Conservation (phyloP, 2,113 vertebrate species). For the Pipa parva region DNA sequence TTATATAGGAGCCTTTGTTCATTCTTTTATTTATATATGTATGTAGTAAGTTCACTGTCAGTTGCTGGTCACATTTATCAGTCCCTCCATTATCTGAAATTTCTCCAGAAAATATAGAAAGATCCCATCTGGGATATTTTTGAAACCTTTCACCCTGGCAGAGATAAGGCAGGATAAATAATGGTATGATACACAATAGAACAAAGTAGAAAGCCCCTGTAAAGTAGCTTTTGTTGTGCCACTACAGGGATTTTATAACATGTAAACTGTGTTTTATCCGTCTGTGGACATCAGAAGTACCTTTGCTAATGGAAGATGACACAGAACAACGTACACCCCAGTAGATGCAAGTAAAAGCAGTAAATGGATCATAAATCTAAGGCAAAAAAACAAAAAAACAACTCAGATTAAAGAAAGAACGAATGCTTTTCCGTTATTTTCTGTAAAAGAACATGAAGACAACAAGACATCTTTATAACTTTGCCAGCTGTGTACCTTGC, state of each 20-base stretch:
- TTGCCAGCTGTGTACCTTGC: constrained; percentile 49
- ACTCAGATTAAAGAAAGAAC: constrained; percentile 55
- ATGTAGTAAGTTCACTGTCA: not conserved
- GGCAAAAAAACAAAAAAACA: constrained; percentile 71
- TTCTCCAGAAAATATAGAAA: constrained; percentile 53
- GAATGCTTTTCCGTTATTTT: constrained; percentile 70
- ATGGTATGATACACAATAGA: constrained; percentile 70
- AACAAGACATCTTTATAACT: constrained; percentile 50
- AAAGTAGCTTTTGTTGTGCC: constrained; percentile 60
- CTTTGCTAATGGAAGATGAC: constrained; percentile 84
- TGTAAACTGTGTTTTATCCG: constrained; percentile 57
- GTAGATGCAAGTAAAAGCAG: constrained; percentile 67
- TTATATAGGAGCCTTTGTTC: no score
- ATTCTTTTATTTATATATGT: no score
- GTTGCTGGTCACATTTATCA: constrained; percentile 27
- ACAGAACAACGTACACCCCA: constrained; percentile 79
- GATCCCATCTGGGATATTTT: constrained; percentile 57
- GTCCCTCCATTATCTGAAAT: constrained; percentile 50
- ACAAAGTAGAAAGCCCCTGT: constrained; percentile 59
- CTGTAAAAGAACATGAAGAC: constrained; percentile 59
- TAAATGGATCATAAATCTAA: constrained; percentile 81
- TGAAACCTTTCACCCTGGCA: constrained; percentile 54
- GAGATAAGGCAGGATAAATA: constrained; percentile 68
- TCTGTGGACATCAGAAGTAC: constrained; percentile 79
- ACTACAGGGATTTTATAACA: constrained; percentile 59